phyloP scores from a whole-genome alignment of 2,888 invertebrate species.

The Copidosoma aretas region DNA sequence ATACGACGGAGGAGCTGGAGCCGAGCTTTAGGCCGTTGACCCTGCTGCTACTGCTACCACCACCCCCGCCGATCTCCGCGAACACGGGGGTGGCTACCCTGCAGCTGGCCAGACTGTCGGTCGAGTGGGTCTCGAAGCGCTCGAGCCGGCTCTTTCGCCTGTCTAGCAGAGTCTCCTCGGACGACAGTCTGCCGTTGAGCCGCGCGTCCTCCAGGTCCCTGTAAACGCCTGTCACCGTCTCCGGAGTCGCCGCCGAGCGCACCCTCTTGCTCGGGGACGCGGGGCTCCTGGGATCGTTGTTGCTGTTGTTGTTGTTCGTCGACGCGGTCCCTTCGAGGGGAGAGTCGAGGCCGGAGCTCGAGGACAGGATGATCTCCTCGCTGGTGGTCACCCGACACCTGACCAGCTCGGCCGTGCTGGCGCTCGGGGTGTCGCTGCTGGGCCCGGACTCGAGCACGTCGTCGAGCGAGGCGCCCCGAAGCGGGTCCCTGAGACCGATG shows the following conservation, averaged over 20 bases:
- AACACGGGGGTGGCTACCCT: constrained; percentile 34
- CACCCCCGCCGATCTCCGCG: constrained; percentile 31
- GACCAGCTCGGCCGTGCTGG: constrained; percentile 51
- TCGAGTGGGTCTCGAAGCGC: constrained; percentile 53
- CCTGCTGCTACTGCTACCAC: too few species aligned
- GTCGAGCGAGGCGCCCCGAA: constrained; percentile 53
- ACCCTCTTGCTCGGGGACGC: constrained; percentile 55
- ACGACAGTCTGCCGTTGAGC: constrained; percentile 47
- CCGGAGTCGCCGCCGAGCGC: constrained; percentile 44
- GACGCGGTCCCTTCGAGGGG: constrained; percentile 53
- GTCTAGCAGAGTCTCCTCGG: constrained; percentile 54
- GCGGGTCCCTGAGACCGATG: constrained; percentile 47
- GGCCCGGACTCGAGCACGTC: constrained; percentile 55
- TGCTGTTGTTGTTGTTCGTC: not conserved
- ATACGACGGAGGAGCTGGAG: constrained; percentile 20
- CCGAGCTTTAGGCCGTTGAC: constrained; percentile 29
- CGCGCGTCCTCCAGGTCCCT: constrained; percentile 35
- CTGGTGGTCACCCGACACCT: constrained; percentile 59
- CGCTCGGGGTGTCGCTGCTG: constrained; percentile 46
- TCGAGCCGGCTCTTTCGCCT: constrained; percentile 46
- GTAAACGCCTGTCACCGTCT: constrained; percentile 33
- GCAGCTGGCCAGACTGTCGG: constrained; percentile 51
- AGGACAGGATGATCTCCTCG: constrained; percentile 54
- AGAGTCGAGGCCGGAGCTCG: constrained; percentile 47
- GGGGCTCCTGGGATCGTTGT: constrained; percentile 49